Base-by-base conservation (phyloP, 23 tunicate species). In the Aplidium turbinatum region DNA sequence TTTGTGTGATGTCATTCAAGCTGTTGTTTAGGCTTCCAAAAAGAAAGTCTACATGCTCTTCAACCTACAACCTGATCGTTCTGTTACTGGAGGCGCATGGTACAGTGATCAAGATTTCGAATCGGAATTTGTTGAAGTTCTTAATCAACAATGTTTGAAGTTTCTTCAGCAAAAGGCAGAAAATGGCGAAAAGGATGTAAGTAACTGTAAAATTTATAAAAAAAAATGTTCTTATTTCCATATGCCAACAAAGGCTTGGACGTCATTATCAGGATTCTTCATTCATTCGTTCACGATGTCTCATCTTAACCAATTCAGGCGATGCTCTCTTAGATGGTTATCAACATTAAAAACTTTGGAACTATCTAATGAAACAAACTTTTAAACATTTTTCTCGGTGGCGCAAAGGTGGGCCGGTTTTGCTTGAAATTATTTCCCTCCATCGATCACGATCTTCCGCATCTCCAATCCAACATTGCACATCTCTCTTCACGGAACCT, bases 11-110 rank as follows among this genome's bases (percentile, higher is more conserved):
- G 74, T 48, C n/a, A 33, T 20, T 0, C 40, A 7, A 23, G 9
- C 67, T 31, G 11, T 9, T 50, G 25, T 56, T n/a, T 33, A 88
- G 96, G 96, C 96, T 1, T 81, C 96, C 0, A 88, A 88, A 33
- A 86, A 80, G 75, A 81, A 85, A 63, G 87, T 81, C 3, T 93
- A 93, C 80, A 85, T 93, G 93, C 62, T 93, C 55, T 93, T 57
- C 47, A 81, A 87, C 60, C 66, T 93, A 0, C 73, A 76, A 40
- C 98, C 98, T 4, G 98, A 93, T 76, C 80, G 87, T 13, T 80
- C 94, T 20, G 77, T 93, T 5, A 93, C 98, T 4, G 98, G 98
- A 31, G 98, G 98, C 35, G 93, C 98, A 2, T 93, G 92, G 88
- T 93, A 93, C 62, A 77, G 84, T 27, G 87, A 83, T 30, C 93